Evolutionary conservation across 2,888 invertebrate genomes (phyloP).

Genomic region (Cantharis rustica): DNA sequence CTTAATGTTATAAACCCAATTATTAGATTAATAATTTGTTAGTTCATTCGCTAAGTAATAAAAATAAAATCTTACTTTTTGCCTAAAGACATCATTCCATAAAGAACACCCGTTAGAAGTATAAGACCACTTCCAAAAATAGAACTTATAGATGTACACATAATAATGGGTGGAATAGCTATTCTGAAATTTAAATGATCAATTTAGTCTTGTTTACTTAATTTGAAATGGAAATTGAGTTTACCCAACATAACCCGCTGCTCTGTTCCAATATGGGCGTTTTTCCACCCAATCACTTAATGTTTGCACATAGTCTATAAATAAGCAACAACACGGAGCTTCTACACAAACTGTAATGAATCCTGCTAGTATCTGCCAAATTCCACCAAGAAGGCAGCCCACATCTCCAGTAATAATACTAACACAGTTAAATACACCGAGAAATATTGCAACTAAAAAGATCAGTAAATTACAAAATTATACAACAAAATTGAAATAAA

Average conservation of each 20-base stretch:
- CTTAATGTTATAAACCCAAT: neutral
- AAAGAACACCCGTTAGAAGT: constrained; percentile 85
- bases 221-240: neutral
- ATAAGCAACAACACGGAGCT: constrained; percentile 97
- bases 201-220: neutral
- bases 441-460: constrained; percentile 79
- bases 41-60: neutral
- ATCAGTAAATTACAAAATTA: constrained; percentile 10
- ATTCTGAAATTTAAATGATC: constrained; percentile 62
- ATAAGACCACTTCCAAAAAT: constrained; percentile 88
- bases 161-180: constrained; percentile 77
- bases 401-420: constrained; percentile 68
- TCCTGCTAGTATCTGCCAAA: constrained; percentile 88
- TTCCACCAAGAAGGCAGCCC: constrained; percentile 74
- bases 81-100: constrained; percentile 94
- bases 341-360: constrained; percentile 88
- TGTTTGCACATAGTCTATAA: constrained; percentile 90
- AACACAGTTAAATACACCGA: constrained; percentile 78
- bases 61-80: constrained; percentile 76
- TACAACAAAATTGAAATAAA: constrained; percentile 23
- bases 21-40: neutral
- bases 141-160: constrained; percentile 76
- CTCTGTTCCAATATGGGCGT: constrained; percentile 89
- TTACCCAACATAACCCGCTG: constrained; percentile 78
- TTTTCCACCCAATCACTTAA: constrained; percentile 82